Conservation (phyloP, 2,113 vertebrate genomes). For the Chamaetylas fuelleborni region DNA sequence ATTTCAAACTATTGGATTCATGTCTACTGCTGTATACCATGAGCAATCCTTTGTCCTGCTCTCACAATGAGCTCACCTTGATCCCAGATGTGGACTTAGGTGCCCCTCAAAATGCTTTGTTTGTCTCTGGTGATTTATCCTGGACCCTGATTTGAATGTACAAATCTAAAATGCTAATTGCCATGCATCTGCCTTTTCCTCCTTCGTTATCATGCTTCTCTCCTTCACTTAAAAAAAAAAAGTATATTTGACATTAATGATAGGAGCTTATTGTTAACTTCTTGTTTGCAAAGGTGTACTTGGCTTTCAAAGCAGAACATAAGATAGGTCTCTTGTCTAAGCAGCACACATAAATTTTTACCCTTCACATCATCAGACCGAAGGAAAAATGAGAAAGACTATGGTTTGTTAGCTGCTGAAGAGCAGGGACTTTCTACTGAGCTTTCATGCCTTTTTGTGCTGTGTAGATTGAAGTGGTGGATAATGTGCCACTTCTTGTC, state of each 20-base stretch:
- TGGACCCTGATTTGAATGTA: background rate
- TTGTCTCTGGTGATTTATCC: background rate
- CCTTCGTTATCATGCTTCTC: background rate
- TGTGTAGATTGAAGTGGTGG: background rate
- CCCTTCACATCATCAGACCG: background rate
- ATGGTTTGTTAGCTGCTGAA: background rate
- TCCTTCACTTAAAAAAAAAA: background rate
- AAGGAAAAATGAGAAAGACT: background rate
- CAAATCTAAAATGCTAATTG: background rate
- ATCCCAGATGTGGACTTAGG: background rate
- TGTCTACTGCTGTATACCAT: background rate
- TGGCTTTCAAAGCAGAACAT: background rate
- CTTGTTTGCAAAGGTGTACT: background rate
- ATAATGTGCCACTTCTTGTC: slow-evolving; percentile 22
- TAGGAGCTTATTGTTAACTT: background rate
- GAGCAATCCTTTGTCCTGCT: background rate
- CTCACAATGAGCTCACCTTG: background rate
- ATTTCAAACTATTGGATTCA: background rate
- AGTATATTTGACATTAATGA: background rate
- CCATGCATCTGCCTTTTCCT: background rate
- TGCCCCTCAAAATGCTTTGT: background rate
- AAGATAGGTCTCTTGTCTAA: background rate
- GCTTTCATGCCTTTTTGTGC: slow-evolving; percentile 32
- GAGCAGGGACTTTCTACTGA: background rate
- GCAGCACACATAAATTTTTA: background rate